Evolutionary conservation across 2,113 vertebrate species (phyloP), one percentile per base, ranked within the genome.

Genomic region (Grammatotria lemairii): DNA sequence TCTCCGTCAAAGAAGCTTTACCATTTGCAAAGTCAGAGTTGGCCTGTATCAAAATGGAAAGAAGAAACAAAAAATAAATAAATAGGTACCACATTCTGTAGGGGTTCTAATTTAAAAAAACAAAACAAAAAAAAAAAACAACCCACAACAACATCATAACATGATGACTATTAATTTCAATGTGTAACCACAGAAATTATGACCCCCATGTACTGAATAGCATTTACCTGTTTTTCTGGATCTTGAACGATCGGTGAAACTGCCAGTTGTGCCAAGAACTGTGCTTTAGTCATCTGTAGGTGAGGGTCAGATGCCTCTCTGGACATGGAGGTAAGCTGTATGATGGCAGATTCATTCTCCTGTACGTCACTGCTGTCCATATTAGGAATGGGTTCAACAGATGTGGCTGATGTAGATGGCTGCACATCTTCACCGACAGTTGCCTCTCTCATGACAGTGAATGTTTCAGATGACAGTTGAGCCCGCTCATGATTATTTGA

Each of bases 241-340:
- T 55, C 51, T 68, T 89, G 21, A 23, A 26, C 5, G 5, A 79
- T 5, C 17, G 94, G 92, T 26, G 84, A 73, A 38, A 92, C 86
- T 14, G 88, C 87, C 47, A 94, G 57, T 42, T 90, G 88, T 8
- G 94, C 85, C 35, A 91, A 78, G 65, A 95, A 95, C 80, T 88
- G 89, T 8, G 49, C 10, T 88, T 95, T 88, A 13, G 68, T 89
- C 82, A 92, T 92, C 19, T 83, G 40, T n/a, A 51, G 19, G 9
- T 65, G 90, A 83, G 84, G 85, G 7, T 92, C 58, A 28, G 51
- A 33, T 23, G 5, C 40, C 33, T 94, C 82, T 54, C 84, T 89
- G 21, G 47, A 28, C 12, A 86, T 33, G n/a, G 85, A 45, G 2
- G 47, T 84, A 9, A 86, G 84, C 65, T 53, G 33, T 14, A 90